phyloP scores from a whole-genome alignment of 2,888 invertebrate species.

The Cremastinae sp. region DNA sequence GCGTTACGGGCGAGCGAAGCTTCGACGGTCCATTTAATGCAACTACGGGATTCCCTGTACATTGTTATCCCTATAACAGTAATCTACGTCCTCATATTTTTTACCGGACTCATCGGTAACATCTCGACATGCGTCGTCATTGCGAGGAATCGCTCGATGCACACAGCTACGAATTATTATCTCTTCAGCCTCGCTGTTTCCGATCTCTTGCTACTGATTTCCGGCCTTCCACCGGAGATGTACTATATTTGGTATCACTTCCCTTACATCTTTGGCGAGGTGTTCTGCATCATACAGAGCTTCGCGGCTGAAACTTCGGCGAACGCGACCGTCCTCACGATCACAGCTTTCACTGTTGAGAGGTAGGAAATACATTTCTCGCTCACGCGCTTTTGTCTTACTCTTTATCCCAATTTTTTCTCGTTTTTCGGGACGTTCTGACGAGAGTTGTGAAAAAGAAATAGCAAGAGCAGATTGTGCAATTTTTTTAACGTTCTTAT shows the following conservation, averaged over 20 bases:
- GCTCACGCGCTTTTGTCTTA: no score
- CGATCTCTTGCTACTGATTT: constrained; percentile 87
- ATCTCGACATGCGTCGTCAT: constrained; percentile 90
- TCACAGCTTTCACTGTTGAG: constrained; percentile 94
- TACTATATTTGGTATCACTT: constrained; percentile 88
- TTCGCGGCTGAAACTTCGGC: constrained; percentile 92
- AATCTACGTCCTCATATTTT: constrained; percentile 85
- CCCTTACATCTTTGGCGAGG: constrained; percentile 88
- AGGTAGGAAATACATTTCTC: constrained; percentile 80
- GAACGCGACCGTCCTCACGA: constrained; percentile 92
- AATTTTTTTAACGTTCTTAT: no score
- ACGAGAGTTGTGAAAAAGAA: no score
- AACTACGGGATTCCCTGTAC: constrained; percentile 82
- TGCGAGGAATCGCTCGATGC: constrained; percentile 88
- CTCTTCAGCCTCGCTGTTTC: constrained; percentile 90
- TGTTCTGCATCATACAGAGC: constrained; percentile 87
- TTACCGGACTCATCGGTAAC: constrained; percentile 89
- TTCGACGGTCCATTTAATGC: constrained; percentile 28
- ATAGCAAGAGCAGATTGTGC: no score
- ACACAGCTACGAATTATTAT: constrained; percentile 92
- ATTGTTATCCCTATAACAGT: constrained; percentile 86
- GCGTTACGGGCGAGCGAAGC: constrained; percentile 51
- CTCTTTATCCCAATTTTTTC: not conserved
- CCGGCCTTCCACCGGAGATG: constrained; percentile 91
- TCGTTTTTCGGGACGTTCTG: no score